Evolutionary conservation across 2,888 invertebrate genomes (phyloP).

Genomic region (Gerris lacustris): DNA sequence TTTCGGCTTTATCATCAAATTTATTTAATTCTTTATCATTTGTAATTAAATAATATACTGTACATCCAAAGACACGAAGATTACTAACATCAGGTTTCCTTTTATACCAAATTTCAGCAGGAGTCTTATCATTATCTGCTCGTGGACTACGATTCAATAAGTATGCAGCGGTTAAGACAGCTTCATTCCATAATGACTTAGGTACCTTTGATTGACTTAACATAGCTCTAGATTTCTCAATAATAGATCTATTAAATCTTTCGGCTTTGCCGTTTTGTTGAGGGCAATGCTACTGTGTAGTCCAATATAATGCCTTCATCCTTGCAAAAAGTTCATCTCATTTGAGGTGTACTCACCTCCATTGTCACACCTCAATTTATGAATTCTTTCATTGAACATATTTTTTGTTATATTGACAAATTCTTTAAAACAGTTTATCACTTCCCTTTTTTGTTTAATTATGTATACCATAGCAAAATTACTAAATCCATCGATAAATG

Average conservation of each 20-base stretch:
- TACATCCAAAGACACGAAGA: constrained; percentile 22
- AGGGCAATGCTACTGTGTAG: constrained; percentile 15
- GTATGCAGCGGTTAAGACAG: constrained; percentile 30
- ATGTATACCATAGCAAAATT: constrained; percentile 30
- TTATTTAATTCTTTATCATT: constrained; percentile 2
- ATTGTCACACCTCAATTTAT: constrained; percentile 25
- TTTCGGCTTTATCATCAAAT: constrained; percentile 17
- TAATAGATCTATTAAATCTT: constrained; percentile 16
- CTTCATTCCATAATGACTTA: constrained; percentile 32
- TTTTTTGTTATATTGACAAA: constrained; percentile 32
- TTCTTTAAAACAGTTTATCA: constrained; percentile 28
- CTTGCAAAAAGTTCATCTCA: constrained; percentile 12
- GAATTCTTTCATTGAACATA: constrained; percentile 28
- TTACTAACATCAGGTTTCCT: constrained; percentile 14
- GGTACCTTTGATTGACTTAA: constrained; percentile 29
- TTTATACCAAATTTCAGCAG: constrained; percentile 17
- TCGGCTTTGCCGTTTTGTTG: constrained; percentile 21
- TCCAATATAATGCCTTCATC: constrained; percentile 18
- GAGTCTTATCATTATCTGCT: constrained; percentile 11
- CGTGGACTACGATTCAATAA: constrained; percentile 32
- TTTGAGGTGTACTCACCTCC: constrained; percentile 17
- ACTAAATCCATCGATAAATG: constrained; percentile 26
- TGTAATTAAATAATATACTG: constrained; percentile 10
- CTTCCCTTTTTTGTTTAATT: constrained; percentile 34
- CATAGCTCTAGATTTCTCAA: constrained; percentile 30